Evolutionary conservation across 2,797 vertebrate genomes (phyloP).

Genomic region (Sarcophilus harrisii): DNA sequence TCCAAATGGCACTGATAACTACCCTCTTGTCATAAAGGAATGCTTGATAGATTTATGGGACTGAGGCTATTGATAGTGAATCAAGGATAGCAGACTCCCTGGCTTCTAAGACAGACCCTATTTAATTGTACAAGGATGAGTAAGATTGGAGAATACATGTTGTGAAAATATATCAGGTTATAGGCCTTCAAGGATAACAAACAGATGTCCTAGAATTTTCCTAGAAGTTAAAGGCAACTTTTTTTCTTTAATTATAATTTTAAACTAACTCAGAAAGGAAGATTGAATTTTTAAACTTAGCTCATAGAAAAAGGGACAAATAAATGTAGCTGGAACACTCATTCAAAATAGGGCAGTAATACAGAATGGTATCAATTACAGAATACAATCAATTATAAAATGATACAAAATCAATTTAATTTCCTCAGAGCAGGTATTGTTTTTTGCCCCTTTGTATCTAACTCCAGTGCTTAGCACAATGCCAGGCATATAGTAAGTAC

Average conservation of each 20-base stretch:
- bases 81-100: not conserved
- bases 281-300: not conserved
- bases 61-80: not conserved
- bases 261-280: not conserved
- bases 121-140: too few relatives aligned
- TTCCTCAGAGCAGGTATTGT: not conserved
- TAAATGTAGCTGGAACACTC: not conserved
- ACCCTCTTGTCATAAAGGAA: not conserved
- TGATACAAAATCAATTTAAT: not conserved
- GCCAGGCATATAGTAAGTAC: not conserved
- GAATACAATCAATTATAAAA: not conserved
- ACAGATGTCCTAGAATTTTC: not conserved
- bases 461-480: not conserved
- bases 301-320: not conserved
- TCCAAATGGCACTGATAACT: not conserved
- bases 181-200: not conserved
- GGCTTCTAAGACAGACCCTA: too few relatives aligned
- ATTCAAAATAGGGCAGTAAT: not conserved
- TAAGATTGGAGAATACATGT: not conserved
- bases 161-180: not conserved
- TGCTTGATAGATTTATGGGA: not conserved
- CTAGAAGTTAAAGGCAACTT: not conserved
- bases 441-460: not conserved
- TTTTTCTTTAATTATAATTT: not conserved
- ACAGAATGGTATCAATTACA: not conserved